A percentile compares a stretch with the other conserved stretches of the same genome.
Conservation (phyloP, 2,113 vertebrate genomes). For the Ptyas mucosa region DNA sequence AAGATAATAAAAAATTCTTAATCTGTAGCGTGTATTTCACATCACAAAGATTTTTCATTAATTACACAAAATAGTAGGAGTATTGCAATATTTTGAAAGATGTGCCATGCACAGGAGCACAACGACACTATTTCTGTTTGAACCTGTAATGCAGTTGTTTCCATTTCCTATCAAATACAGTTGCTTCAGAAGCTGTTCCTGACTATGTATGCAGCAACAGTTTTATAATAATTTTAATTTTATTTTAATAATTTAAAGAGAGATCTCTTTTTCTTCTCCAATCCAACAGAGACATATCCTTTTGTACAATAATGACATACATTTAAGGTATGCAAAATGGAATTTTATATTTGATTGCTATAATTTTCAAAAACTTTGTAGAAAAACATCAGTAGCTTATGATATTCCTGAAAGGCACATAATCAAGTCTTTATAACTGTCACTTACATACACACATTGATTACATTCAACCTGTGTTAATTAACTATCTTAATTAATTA, state of each 20-base stretch:
- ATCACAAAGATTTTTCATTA: background rate
- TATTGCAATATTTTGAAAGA: background rate
- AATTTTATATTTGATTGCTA: constrained; percentile 60
- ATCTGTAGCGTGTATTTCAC: background rate
- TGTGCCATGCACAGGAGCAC: background rate
- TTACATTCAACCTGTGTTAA: constrained; percentile 57
- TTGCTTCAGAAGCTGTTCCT: background rate
- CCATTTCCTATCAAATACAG: background rate
- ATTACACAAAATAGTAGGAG: background rate
- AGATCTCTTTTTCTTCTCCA: background rate
- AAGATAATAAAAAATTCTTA: background rate
- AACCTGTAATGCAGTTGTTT: background rate
- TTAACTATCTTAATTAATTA: constrained; percentile 40
- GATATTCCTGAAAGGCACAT: constrained; percentile 56
- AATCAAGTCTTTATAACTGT: constrained; percentile 62
- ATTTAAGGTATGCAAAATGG: constrained; percentile 47
- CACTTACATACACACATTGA: constrained; percentile 59
- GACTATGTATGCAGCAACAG: background rate
- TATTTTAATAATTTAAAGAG: background rate
- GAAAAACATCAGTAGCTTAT: constrained; percentile 57
- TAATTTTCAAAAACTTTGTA: constrained; percentile 59
- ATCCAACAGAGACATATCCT: background rate
- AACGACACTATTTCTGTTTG: background rate
- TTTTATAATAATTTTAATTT: background rate
- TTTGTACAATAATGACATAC: background rate